These are phyloP conservation scores for Girardinus metallicus DNA, from an alignment of 2,797 vertebrate genomes.

Conservation along the genomic window DNA sequence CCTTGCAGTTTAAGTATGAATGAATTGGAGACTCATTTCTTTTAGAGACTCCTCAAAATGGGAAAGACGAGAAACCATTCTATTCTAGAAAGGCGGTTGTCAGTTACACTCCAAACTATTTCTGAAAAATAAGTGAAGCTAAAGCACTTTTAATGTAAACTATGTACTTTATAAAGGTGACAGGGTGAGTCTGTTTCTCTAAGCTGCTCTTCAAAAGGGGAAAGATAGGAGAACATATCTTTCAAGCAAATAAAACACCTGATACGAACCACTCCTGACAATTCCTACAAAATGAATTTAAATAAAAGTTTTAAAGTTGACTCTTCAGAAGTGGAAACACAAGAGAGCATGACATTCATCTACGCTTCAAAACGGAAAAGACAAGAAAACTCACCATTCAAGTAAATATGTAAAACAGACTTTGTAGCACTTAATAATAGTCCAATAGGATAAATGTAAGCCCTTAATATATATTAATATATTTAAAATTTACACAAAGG, in stretches of 20 bases:
- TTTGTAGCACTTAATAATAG: background rate
- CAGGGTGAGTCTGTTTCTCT: background rate
- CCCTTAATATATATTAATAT: background rate
- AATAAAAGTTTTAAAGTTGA: background rate
- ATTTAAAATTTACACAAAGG: background rate
- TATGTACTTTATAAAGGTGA: background rate
- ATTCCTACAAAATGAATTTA: background rate
- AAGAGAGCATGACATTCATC: background rate
- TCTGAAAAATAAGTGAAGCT: background rate
- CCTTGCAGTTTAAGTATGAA: background rate
- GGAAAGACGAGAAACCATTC: background rate
- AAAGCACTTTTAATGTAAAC: background rate
- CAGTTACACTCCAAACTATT: background rate
- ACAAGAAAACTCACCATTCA: background rate
- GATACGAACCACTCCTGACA: background rate
- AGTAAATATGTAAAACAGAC: background rate
- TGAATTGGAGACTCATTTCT: background rate
- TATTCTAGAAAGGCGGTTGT: background rate
- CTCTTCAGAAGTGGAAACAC: background rate
- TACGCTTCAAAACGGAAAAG: background rate
- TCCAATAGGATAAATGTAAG: background rate
- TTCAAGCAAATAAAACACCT: background rate
- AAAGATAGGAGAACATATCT: background rate
- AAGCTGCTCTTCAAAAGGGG: background rate
- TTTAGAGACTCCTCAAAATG: background rate